Conservation (phyloP, 2,113 vertebrate genomes). For the Poeciliopsis retropinna region DNA sequence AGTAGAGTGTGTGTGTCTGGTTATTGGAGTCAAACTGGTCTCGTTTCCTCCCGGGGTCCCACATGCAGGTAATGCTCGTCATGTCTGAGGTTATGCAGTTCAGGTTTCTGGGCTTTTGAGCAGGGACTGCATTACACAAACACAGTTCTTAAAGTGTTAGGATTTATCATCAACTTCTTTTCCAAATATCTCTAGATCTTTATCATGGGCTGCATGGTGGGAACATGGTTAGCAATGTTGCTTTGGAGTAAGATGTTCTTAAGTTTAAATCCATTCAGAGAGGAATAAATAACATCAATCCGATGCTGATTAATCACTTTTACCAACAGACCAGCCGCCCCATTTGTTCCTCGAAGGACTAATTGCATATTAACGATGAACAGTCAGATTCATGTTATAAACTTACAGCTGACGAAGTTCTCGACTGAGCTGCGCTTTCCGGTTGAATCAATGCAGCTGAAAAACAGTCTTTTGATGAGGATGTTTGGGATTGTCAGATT, state of each 20-base stretch:
- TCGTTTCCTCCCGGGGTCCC: constrained; percentile 41
- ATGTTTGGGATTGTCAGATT: constrained; percentile 19
- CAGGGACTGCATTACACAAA: constrained; percentile 48
- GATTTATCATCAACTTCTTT: not conserved
- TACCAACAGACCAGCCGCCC: too few relatives aligned
- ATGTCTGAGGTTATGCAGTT: constrained; percentile 62
- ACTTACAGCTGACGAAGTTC: constrained; percentile 71
- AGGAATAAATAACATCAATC: too few relatives aligned
- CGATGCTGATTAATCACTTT: too few relatives aligned
- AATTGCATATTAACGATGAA: not conserved
- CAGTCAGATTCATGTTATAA: not conserved
- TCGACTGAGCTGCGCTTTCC: accelerated
- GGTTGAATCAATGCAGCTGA: constrained; percentile 14
- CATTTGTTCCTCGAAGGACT: not conserved
- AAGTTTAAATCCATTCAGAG: too few relatives aligned
- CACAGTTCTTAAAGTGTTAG: not conserved
- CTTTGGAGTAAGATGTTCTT: too few relatives aligned
- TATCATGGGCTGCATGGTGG: too few relatives aligned
- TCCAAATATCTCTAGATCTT: too few relatives aligned
- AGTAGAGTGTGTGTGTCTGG: constrained; percentile 42
- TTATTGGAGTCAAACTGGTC: accelerated
- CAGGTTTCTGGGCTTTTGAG: constrained; percentile 67
- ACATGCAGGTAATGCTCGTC: constrained; percentile 51
- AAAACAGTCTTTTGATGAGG: not conserved
- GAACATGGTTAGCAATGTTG: too few relatives aligned